phyloP scores from a whole-genome alignment of 2,888 invertebrate genomes.

The Pristionchus exspectatus region DNA sequence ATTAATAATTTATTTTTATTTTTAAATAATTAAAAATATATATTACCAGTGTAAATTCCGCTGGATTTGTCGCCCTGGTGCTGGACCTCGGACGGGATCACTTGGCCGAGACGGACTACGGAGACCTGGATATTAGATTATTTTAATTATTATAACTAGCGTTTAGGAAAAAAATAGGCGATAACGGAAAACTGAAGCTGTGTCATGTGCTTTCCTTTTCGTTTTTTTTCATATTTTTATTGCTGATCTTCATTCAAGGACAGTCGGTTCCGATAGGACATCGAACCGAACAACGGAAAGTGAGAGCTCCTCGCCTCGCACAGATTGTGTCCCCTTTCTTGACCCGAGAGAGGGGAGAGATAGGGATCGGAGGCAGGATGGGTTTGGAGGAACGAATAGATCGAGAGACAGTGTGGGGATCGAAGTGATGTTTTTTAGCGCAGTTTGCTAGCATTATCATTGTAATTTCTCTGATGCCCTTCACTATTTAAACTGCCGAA shows the following conservation, averaged over 20 bases:
- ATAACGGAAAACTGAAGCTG: no score
- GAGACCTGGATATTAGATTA: conserved; percentile 66
- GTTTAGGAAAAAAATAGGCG: no score
- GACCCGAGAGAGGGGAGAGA: not conserved
- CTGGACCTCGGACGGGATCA: conserved; percentile 82
- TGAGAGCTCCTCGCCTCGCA: not conserved
- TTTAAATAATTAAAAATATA: conserved; percentile 43
- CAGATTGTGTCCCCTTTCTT: conserved; percentile 23
- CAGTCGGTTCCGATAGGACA: no score
- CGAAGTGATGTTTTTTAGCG: no score
- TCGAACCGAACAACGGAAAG: not conserved
- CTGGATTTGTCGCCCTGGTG: conserved; percentile 6
- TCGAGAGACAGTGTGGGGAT: not conserved
- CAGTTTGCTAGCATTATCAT: no score
- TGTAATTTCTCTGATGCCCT: not conserved
- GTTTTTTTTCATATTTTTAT: no score
- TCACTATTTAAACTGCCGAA: no score
- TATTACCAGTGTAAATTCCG: not conserved
- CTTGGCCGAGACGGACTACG: conserved; percentile 75
- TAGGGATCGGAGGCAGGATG: not conserved
- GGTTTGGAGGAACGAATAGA: not conserved
- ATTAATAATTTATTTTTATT: conserved; percentile 81
- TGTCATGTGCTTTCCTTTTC: no score
- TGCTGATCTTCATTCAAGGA: no score
- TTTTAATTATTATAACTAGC: no score